Evolutionary conservation across 2,888 invertebrate genomes (phyloP), one percentile per base, ranked within the genome.

Genomic region (Andrena flavipes): DNA sequence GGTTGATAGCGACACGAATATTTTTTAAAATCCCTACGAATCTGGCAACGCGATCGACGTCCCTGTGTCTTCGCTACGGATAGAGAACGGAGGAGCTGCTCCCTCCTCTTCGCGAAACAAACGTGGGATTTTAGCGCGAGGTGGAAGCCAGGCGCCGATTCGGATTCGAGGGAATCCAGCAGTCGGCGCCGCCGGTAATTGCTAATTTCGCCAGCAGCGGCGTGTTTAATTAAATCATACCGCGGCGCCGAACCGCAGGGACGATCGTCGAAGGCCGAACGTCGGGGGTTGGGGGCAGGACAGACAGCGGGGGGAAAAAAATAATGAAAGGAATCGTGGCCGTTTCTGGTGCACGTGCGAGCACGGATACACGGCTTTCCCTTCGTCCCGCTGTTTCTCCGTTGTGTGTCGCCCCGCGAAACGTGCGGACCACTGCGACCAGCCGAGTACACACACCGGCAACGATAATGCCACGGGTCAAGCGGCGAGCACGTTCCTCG

Each of bases 191-290:
- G 73, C 76, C 84, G 87, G 77, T 89, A 87, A 90, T 90, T 89
- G 87, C 85, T 88, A 90, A 88, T 90, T 89, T 90, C 88, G 80
- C 74, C 76, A 74, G 76, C 76, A 80, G 80, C 79, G 82, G 16
- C 63, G 29, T 69, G 89, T 90, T 90, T 90, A 91, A 91, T 90
- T 89, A 88, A 91, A 90, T 91, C 89, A 86, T 80, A 85, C 68
- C 75, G 75, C 83, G 68, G 72, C 65, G 80, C 33, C 65, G 82
- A 80, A 80, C 68, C 73, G 71, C 65, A 51, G 54, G 49, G 48
- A 8, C 67, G 76, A 74, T 74, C 71, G 69, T 60, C 29, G 68
- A 51, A 59, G 48, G 35, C 30, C 59, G 49, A 63, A 10, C 0
- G 7, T 6, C 29, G 23, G 48, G 48, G 1, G n/a, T 1, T 54